Evolutionary conservation across 1,140 invertebrate species (phyloP), one percentile per base, ranked within the genome.

Genomic region (Nixonia krombeini): DNA sequence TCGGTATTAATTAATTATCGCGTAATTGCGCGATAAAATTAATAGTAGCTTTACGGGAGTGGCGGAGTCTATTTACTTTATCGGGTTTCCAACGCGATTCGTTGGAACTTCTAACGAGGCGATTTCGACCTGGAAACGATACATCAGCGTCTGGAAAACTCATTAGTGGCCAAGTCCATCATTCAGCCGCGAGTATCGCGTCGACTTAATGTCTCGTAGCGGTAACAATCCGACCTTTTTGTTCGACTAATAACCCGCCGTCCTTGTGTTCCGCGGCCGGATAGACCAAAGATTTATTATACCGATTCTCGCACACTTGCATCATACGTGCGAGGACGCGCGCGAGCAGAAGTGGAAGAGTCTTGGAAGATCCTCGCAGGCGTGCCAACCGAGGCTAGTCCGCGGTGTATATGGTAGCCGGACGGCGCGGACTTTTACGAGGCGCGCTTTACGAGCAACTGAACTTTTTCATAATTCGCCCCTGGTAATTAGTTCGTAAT

Each of bases 401-500:
- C 33, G 15, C 47, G 17, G 37, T 33, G 21, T 23, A 31, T 33
- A 55, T 6, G 46, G 41, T 9, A 44, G 28, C 55, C 31, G 40
- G 59, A 55, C 57, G 35, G 51, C n/a, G n/a, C n/a, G 38, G 29
- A 47, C 59, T 77, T 80, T 78, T 76, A 79, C 70, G 71, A 78
- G 46, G 57, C 67, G 59, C 61, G 63, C 68, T 82, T 82, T 83
- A 81, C 76, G 80, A 73, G 44, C 74, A 71, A 75, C 70, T 76
- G 73, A 78, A 78, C 78, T 82, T 83, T 84, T 84, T 82, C 81
- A 83, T 82, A 83, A 81, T 82, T 78, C 64, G 70, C 72, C 75
- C 71, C 68, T 45, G 74, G 73, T 84, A 83, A 82, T 84, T 83
- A 82, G 78, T 82, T 74, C 68, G 79, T 83, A 83, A 84, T 83